Base-by-base conservation (phyloP, 2,888 invertebrate genomes). In the Andrena hattorfiana region DNA sequence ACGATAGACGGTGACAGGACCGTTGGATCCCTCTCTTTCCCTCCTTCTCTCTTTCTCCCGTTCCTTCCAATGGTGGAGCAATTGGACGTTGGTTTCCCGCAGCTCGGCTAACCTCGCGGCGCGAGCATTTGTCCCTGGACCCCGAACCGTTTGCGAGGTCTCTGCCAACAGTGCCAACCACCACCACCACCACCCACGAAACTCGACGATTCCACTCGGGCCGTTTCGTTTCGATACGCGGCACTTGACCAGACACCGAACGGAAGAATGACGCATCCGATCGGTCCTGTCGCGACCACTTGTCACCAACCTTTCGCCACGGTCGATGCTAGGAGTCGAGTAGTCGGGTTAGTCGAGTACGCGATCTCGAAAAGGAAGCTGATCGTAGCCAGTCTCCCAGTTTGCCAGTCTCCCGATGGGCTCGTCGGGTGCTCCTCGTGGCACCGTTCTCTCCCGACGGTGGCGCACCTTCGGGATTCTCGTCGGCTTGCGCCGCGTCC, bases 151-250 rank as follows among this genome's bases (percentile, higher is more conserved):
- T 6, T 32, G 2, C 28, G 30, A 7, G 32, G 68, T 26, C 6
- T 2, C 8, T 35, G 20, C 32, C 63, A 30, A 63, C 56, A 54
- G 32, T 30, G 35, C 35, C 51, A n/a, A 42, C 66, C 62, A 49
- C 42, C 48, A 42, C 66, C 62, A 49, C 42, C 48, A 8, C 51
- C 60, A 51, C 56, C 26, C 54, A 26, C 68, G 23, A 13, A 42
- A 59, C 84, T 62, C 87, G 87, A 85, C 87, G 87, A 87, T 87
- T 79, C 87, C 87, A 87, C 87, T 87, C 81, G 81, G 48, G 42
- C 76, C 28, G 83, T 8, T 28, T 66, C 70, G 56, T 23, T 0
- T 10, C 56, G 77, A 60, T 35, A 30, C 77, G 56, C 70, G 73
- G 26, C 59, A 60, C 70, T 66, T 0, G 35, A 77, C 77, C 60